A percentile compares a stretch with the other conserved stretches of the same genome.
These are phyloP conservation scores for Mythimna lalbum DNA, from an alignment of 2,888 invertebrate genomes.

Conservation along the genomic window DNA sequence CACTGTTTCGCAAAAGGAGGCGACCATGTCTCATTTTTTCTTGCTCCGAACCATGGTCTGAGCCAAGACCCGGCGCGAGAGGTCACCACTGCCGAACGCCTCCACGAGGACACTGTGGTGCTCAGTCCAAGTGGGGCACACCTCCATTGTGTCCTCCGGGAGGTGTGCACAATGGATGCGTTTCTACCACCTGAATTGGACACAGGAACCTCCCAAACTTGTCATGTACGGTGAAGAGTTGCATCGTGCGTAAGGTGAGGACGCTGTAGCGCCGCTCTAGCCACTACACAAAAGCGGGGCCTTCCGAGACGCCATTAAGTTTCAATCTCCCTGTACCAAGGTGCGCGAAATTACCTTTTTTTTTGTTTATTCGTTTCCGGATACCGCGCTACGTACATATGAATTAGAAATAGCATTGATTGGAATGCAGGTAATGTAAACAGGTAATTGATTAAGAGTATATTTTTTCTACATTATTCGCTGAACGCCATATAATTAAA, in stretches of 20 bases:
- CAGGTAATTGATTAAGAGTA: slow-evolving; percentile 2
- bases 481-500: slow-evolving; percentile 5
- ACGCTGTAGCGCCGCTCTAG: too few relatives aligned
- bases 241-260: too few relatives aligned
- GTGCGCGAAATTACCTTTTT: slow-evolving; percentile 12
- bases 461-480: slow-evolving; percentile 28
- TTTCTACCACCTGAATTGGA: too few relatives aligned
- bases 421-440: slow-evolving; percentile 29
- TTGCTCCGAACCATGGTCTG: too few relatives aligned
- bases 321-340: too few relatives aligned
- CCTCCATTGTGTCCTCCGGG: not conserved
- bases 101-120: not conserved
- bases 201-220: too few relatives aligned
- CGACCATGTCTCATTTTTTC: too few relatives aligned
- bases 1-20: too few relatives aligned
- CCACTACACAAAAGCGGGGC: too few relatives aligned
- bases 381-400: slow-evolving; percentile 28
- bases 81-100: not conserved
- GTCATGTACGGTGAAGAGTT: too few relatives aligned
- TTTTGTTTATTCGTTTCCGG: slow-evolving; percentile 25
- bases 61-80: not conserved
- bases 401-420: slow-evolving; percentile 6
- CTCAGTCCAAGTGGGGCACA: not conserved
- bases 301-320: too few relatives aligned
- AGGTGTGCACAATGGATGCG: too few relatives aligned